Percentiles rank a stretch among this genome's conserved stretches.
These are phyloP conservation scores for Meloidogyne exigua DNA, from an alignment of 1,140 invertebrate species.

Conservation along the genomic window DNA sequence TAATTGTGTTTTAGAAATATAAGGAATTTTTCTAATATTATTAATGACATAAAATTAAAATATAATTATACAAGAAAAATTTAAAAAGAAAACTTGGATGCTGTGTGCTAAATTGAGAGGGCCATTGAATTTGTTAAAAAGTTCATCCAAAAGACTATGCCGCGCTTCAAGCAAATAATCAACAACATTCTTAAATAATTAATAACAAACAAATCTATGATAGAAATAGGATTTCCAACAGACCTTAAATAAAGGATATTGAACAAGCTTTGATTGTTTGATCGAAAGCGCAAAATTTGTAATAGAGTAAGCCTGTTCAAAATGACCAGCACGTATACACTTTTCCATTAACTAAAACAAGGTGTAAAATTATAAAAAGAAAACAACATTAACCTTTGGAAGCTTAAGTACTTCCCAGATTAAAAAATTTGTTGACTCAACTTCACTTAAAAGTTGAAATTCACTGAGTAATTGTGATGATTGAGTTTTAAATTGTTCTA, in stretches of 20 bases:
- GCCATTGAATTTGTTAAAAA: conserved; percentile 61
- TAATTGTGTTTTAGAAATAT: conserved; percentile 57
- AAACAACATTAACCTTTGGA: conserved; percentile 32
- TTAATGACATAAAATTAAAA: conserved; percentile 47
- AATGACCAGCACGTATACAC: conserved; percentile 58
- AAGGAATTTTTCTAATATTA: conserved; percentile 62
- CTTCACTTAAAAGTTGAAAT: conserved; percentile 37
- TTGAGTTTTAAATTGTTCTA: conserved; percentile 29
- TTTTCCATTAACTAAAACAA: conserved; percentile 57
- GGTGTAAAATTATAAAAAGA: conserved; percentile 1
- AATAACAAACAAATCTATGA: too few species aligned
- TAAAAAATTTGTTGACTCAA: conserved; percentile 28
- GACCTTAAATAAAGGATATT: conserved; percentile 50
- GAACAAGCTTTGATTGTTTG: conserved; percentile 49
- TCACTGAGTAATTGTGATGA: conserved; percentile 33
- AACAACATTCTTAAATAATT: conserved; percentile 43
- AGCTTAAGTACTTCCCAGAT: conserved; percentile 44
- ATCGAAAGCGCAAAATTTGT: conserved; percentile 58
- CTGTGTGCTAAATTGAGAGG: conserved; percentile 56
- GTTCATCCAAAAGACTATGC: conserved; percentile 54
- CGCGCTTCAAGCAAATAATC: conserved; percentile 59
- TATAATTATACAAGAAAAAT: conserved; percentile 11
- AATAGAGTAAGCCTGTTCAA: conserved; percentile 58
- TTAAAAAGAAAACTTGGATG: conserved; percentile 49
- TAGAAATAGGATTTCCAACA: too few species aligned